Evolutionary conservation across 2,797 vertebrate species (phyloP).

Genomic region (Florisuga fusca): DNA sequence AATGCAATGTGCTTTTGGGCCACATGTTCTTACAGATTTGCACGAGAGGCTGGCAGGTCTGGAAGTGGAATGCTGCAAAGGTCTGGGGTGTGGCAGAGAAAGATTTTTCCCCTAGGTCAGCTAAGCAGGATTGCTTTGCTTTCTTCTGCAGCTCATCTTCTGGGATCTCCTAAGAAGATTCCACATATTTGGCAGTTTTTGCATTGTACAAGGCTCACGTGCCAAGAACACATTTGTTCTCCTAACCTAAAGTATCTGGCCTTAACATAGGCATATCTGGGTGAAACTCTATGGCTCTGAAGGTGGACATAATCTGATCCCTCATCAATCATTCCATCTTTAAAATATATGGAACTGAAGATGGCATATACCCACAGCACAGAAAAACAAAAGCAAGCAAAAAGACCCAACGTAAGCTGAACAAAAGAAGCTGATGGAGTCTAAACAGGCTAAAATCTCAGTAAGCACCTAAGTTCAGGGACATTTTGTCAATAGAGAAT

Average conservation of each 20-base stretch:
- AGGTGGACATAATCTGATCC: background rate
- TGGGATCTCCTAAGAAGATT: background rate
- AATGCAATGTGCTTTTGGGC: background rate
- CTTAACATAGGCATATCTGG: background rate
- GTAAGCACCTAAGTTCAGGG: background rate
- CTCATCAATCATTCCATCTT: background rate
- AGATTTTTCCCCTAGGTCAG: background rate
- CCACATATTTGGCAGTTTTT: background rate
- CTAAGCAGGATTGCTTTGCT: background rate
- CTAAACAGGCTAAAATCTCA: background rate
- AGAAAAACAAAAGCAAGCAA: background rate
- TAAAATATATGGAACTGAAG: background rate
- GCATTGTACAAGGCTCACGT: background rate
- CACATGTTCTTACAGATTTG: background rate
- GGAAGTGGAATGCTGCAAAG: background rate
- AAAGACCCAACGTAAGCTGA: background rate
- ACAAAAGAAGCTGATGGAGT: conserved; percentile 1
- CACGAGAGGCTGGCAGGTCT: background rate
- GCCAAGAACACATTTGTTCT: background rate
- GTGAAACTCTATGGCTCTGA: background rate
- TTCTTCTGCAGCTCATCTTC: background rate
- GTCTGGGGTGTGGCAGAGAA: background rate
- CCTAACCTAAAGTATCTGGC: background rate
- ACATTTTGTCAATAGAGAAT: background rate
- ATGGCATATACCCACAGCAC: background rate